Conservation (phyloP, 1,140 invertebrate genomes). For the Phocides pigmalion region DNA sequence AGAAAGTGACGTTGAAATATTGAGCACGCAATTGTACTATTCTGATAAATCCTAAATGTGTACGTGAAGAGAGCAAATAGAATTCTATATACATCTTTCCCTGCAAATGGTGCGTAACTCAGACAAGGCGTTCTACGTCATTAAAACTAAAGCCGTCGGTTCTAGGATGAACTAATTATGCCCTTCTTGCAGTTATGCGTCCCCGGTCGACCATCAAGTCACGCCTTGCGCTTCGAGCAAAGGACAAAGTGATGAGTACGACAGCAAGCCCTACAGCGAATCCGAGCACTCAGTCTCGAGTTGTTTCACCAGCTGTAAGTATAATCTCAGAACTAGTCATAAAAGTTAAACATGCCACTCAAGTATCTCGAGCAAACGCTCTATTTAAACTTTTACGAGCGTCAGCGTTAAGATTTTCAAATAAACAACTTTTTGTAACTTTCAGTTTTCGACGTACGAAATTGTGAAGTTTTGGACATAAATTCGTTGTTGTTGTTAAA, state of each 20-base stretch:
- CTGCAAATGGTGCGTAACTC: slow-evolving; percentile 21
- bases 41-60: slow-evolving; percentile 25
- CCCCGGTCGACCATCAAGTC: slow-evolving; percentile 85
- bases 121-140: slow-evolving; percentile 30
- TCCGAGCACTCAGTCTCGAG: slow-evolving; percentile 88
- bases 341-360: slow-evolving; percentile 32
- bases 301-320: slow-evolving; percentile 86
- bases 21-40: slow-evolving; percentile 17
- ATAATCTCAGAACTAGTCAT: slow-evolving; percentile 36
- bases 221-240: slow-evolving; percentile 86
- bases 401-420: slow-evolving; percentile 8
- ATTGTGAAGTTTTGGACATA: background rate
- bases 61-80: slow-evolving; percentile 23
- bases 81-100: slow-evolving; percentile 18
- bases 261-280: slow-evolving; percentile 87
- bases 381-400: slow-evolving; percentile 21
- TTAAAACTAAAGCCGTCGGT: slow-evolving; percentile 23
- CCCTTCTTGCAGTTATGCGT: slow-evolving; percentile 80
- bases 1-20: slow-evolving; percentile 27
- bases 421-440: slow-evolving; percentile 8
- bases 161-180: slow-evolving; percentile 35
- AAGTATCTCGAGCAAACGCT: background rate
- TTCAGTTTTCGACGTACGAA: slow-evolving; percentile 3
- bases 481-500: no score
- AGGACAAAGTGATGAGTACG: slow-evolving; percentile 86